Percentiles rank a stretch among this genome's conserved stretches.
Conservation (phyloP, 2,888 invertebrate species). For the Lomographa bimaculata region DNA sequence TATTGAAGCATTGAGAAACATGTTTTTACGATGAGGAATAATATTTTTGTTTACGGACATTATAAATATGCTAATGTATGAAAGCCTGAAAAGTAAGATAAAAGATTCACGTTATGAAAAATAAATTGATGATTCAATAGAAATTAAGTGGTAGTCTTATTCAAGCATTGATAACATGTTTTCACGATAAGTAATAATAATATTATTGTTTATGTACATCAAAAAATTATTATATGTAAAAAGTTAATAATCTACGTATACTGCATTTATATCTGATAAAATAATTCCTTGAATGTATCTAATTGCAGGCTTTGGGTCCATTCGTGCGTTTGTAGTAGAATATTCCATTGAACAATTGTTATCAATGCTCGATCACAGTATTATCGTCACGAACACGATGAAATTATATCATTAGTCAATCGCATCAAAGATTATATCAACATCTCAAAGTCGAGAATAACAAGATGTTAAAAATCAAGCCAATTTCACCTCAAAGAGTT, state of each 20-base stretch:
- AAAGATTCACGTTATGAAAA: too few relatives aligned
- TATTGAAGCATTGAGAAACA: constrained; percentile 1
- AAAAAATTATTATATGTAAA: too few relatives aligned
- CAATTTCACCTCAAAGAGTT: too few relatives aligned
- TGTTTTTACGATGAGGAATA: not conserved
- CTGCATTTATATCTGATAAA: constrained; percentile 36
- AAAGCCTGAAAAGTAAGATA: too few relatives aligned
- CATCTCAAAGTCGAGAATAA: not conserved
- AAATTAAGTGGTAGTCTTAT: too few relatives aligned
- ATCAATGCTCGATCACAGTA: constrained; percentile 47
- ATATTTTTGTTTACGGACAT: not conserved
- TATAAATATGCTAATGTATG: too few relatives aligned
- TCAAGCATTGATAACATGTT: too few relatives aligned
- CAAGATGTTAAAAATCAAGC: too few relatives aligned
- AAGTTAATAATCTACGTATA: too few relatives aligned
- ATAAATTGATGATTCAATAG: too few relatives aligned
- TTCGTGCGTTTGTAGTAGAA: constrained; percentile 44
- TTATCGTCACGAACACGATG: constrained; percentile 55
- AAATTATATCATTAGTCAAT: constrained; percentile 45
- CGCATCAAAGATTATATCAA: constrained; percentile 26
- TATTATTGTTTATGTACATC: too few relatives aligned
- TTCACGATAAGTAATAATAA: too few relatives aligned
- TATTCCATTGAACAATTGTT: constrained; percentile 47
- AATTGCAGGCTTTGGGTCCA: constrained; percentile 42
- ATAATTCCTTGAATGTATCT: constrained; percentile 32